Conservation (phyloP, 1,140 invertebrate species). For the Drosophila malerkotliana region DNA sequence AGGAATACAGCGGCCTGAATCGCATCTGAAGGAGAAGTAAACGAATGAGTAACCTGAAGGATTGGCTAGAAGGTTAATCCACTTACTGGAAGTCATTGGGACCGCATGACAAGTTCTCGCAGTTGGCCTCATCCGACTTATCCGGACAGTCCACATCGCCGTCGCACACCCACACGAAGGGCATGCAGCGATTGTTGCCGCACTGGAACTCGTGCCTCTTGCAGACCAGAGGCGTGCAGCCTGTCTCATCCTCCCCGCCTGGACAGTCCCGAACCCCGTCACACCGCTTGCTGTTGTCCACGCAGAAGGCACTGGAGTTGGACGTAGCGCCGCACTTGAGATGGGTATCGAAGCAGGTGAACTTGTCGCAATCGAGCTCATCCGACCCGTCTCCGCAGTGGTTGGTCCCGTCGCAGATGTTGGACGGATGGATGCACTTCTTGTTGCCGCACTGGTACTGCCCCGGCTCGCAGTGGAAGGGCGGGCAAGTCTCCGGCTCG, state of each 20-base stretch:
- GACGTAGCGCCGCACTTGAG: conserved; percentile 70
- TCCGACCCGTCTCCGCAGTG: conserved; percentile 88
- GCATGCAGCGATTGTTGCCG: conserved; percentile 89
- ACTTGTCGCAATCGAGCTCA: conserved; percentile 87
- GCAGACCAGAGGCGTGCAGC: conserved; percentile 85
- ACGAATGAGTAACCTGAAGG: background rate
- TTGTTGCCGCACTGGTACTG: conserved; percentile 91
- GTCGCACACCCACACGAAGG: conserved; percentile 91
- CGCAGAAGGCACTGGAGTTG: conserved; percentile 75
- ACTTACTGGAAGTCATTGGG: conserved; percentile 84
- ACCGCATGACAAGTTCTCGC: conserved; percentile 85
- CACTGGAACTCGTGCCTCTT: conserved; percentile 89
- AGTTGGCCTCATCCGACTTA: conserved; percentile 88
- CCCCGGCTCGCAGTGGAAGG: conserved; percentile 90
- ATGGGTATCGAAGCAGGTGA: conserved; percentile 74
- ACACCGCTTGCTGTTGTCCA: conserved; percentile 73
- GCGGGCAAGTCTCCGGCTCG: conserved; percentile 88
- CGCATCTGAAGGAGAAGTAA: conserved; percentile 83
- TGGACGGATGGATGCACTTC: conserved; percentile 88
- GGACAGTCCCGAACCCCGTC: conserved; percentile 88
- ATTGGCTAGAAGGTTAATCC: background rate
- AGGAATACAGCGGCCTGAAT: conserved; percentile 91
- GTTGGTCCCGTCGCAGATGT: conserved; percentile 88
- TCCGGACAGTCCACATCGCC: conserved; percentile 90
- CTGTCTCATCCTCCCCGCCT: conserved; percentile 87